Base-by-base conservation (phyloP, 1,140 invertebrate species). In the Homalodisca vitripennis region DNA sequence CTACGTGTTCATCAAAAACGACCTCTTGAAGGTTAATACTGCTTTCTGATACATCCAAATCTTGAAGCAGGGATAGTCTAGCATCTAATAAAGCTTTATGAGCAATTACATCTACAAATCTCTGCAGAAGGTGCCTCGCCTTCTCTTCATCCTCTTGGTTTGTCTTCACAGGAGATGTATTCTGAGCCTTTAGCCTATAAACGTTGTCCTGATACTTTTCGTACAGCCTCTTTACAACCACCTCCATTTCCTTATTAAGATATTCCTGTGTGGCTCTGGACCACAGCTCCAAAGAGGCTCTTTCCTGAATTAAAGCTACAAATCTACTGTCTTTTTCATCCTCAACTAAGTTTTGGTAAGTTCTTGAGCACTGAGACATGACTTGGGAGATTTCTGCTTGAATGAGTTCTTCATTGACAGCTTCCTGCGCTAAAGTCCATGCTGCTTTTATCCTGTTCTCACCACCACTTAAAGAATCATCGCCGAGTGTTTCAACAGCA, bases 41-140 rank as follows among this genome's bases (percentile, higher is more conserved):
- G 3, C 14, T 60, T n/a, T 60, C 55, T 27, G 24, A 27, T 10
- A 30, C 17, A 31, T 71, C 67, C 2, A 63, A 29, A 53, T 73
- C 72, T 70, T 80, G 82, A 32, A 90, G 77, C 34, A 89, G 84
- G 20, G 82, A 80, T 68, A 90, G 84, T 71, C 88, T 83, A 31
- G 89, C 88, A 78, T 92, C 89, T 26, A 92, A 84, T 32, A 92
- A 80, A 41, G 89, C 88, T 77, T 92, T 91, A 69, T 91, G 89
- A 30, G 89, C 89, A 41, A 91, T 82, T 48, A 91, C 83, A 77
- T 91, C 89, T 24, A 89, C 88, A 75, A 90, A 89, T 76, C 90
- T 86, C 24, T 82, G 79, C 70, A 92, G 75, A n/a, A 88, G 76
- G 29, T 82, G 82, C 46, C 82, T 81, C 0, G 77, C 79, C 75